Evolutionary conservation across 2,113 vertebrate species (phyloP), one percentile per base, ranked within the genome.

Genomic region (Tympanuchus pallidicinctus): DNA sequence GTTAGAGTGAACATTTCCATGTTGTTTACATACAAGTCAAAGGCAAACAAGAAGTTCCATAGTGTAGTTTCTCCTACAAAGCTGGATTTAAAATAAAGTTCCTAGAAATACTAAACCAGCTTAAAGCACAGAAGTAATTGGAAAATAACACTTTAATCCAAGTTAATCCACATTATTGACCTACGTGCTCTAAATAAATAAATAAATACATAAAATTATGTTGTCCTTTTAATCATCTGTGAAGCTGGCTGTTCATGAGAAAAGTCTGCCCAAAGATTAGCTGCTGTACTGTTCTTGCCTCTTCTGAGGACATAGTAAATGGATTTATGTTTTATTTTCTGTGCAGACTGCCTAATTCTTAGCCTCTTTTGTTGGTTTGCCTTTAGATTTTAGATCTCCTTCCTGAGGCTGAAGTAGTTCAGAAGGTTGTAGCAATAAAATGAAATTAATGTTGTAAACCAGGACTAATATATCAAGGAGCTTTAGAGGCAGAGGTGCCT

Each of bases 141-240:
- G 92, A 97, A 98, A 96, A 89, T 85, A 94, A 94, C 91, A 67
- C 89, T 92, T 96, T 97, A 97, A 98, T 96, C 96, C 82, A 77
- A 47, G 81, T 82, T 98, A 97, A 97, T 97, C 93, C 93, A 93
- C 80, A 57, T 95, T 94, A 95, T 94, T 97, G 94, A 97, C 96
- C 86, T 89, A 12, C 89, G 94, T 93, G 50, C 79, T 81, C 66
- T 34, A 90, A 60, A 60, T 30, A 94, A 86, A 86, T 73, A 85
- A 93, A 88, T 71, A 86, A 74, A 74, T 79, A 72, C 71, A 36
- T 24, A 77, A 50, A 91, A 71, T 86, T 80, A 83, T 89, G 59
- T 94, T 84, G 57, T 88, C 11, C 61, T 72, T 72, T 85, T 92
- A 94, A 89, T 96, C 88, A 84, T 95, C 61, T 86, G 4, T 86